A percentile compares a stretch with the other conserved stretches of the same genome.
phyloP scores from a whole-genome alignment of 2,888 invertebrate genomes.

The Spisula subtruncata region DNA sequence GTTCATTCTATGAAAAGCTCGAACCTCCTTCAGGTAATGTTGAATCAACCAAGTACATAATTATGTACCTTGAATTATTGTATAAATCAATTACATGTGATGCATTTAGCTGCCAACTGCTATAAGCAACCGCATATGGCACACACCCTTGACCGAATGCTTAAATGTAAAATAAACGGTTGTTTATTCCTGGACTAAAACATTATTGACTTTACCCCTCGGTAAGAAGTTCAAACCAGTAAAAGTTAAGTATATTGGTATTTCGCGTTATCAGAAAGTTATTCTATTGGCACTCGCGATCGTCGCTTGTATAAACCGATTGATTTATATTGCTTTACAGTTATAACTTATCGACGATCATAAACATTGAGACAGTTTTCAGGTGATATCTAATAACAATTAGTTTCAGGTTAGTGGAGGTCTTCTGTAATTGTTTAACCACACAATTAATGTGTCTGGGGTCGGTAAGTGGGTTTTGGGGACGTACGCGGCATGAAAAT shows the following conservation, averaged over 20 bases:
- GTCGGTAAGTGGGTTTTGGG: neutral
- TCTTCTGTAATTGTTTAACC: conserved; percentile 11
- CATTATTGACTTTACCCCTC: too few species aligned
- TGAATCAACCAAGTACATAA: too few species aligned
- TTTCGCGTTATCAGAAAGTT: conserved; percentile 40
- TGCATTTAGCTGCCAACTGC: too few species aligned
- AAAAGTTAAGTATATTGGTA: conserved; percentile 31
- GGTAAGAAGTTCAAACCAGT: conserved; percentile 33
- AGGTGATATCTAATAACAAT: neutral
- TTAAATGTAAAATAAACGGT: too few species aligned
- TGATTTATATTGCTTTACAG: conserved; percentile 47
- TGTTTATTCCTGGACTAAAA: too few species aligned
- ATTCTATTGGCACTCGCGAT: conserved; percentile 49
- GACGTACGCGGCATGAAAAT: neutral
- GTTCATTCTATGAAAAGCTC: too few species aligned
- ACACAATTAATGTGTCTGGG: neutral
- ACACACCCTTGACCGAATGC: too few species aligned
- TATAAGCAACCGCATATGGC: too few species aligned
- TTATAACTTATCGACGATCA: conserved; percentile 18
- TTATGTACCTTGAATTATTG: too few species aligned
- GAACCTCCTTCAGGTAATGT: too few species aligned
- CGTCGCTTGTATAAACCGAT: conserved; percentile 50
- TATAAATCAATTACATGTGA: too few species aligned
- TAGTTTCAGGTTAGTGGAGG: neutral
- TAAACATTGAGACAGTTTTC: neutral